phyloP scores from a whole-genome alignment of 2,113 vertebrate genomes.

The Hyla sarda region DNA sequence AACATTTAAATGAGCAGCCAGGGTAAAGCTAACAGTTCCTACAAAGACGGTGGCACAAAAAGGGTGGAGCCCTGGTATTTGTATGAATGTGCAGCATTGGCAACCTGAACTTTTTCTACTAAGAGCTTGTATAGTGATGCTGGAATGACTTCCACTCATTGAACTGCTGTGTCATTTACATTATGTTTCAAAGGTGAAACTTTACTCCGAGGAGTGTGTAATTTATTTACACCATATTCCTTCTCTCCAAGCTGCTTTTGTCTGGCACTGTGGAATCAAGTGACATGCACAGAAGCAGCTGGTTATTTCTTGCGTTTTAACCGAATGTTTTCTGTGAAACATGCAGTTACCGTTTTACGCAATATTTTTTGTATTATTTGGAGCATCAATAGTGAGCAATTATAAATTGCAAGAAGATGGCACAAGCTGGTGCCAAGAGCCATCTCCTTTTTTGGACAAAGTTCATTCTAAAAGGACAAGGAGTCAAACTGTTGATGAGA shows the following conservation, averaged over 20 bases:
- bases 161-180: constrained; percentile 2
- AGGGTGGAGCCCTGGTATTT: constrained; percentile 66
- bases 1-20: constrained; percentile 61
- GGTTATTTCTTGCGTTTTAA: constrained; percentile 13
- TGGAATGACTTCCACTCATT: not conserved
- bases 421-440: constrained; percentile 25
- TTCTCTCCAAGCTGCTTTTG: constrained; percentile 28
- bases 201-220: constrained; percentile 4
- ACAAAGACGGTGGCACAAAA: constrained; percentile 64
- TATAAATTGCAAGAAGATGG: constrained; percentile 37
- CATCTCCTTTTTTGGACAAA: not conserved
- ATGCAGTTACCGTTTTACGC: constrained; percentile 12
- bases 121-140: not conserved
- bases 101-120: constrained; percentile 56
- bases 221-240: constrained; percentile 36
- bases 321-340: constrained; percentile 33
- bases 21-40: constrained; percentile 55
- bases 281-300: constrained; percentile 30
- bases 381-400: constrained; percentile 47
- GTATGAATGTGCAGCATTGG: constrained; percentile 50
- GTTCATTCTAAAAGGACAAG: constrained; percentile 20
- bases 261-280: not conserved
- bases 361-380: constrained; percentile 49
- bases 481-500: not conserved
- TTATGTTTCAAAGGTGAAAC: constrained; percentile 15